A percentile compares a stretch with the other conserved stretches of the same genome.
Evolutionary conservation across 2,888 invertebrate genomes (phyloP).

Genomic region (Hedychridium roseum): DNA sequence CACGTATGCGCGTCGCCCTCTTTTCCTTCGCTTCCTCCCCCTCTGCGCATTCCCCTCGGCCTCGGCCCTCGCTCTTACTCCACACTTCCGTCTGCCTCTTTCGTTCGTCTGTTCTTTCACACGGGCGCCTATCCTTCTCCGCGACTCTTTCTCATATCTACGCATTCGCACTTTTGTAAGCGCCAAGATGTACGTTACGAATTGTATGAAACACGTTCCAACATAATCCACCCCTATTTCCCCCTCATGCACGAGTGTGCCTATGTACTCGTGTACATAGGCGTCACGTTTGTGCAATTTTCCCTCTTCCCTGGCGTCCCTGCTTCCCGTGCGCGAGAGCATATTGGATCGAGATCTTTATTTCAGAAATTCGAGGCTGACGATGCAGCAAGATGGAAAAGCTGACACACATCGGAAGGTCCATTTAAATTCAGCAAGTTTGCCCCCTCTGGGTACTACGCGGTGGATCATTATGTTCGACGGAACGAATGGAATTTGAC

Average conservation of each 20-base stretch:
- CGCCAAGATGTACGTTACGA: conserved; percentile 18
- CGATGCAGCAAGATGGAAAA: too few species aligned
- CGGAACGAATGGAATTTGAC: too few species aligned
- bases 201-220: too few species aligned
- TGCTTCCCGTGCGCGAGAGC: not conserved
- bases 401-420: too few species aligned
- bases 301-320: not conserved
- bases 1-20: conserved; percentile 12
- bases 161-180: conserved; percentile 26
- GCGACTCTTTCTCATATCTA: not conserved
- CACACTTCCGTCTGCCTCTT: conserved; percentile 21
- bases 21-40: not conserved
- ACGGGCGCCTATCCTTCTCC: conserved; percentile 14
- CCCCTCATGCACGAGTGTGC: conserved; percentile 12
- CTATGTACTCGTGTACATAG: conserved; percentile 5
- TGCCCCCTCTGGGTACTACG: too few species aligned
- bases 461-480: too few species aligned
- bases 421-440: too few species aligned
- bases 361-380: not conserved
- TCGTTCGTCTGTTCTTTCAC: conserved; percentile 24
- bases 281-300: conserved; percentile 6
- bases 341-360: conserved; percentile 1
- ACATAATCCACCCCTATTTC: conserved; percentile 32
- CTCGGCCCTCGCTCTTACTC: too few species aligned
- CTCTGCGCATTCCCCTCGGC: conserved; percentile 4